These are phyloP conservation scores for Belonocnema kinseyi DNA, from an alignment of 1,140 invertebrate species.

Conservation along the genomic window DNA sequence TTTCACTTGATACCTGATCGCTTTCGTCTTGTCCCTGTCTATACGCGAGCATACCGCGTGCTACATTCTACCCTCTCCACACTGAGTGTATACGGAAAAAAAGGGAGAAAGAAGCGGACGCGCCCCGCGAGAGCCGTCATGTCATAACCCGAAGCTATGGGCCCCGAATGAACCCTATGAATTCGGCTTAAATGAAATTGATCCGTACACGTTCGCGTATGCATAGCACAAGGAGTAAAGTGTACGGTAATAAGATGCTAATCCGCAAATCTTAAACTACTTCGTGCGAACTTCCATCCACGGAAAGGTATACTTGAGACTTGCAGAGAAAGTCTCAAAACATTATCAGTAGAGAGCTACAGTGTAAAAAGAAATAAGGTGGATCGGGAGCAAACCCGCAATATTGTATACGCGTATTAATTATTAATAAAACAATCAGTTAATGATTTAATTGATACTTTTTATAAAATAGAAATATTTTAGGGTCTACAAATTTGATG, in stretches of 20 bases:
- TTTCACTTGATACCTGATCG: constrained; percentile 72
- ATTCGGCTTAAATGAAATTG: constrained; percentile 76
- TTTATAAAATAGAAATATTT: too few species aligned
- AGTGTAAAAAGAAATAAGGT: too few species aligned
- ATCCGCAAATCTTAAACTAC: constrained; percentile 51
- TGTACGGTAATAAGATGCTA: constrained; percentile 65
- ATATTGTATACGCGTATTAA: too few species aligned
- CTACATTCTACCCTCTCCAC: constrained; percentile 46
- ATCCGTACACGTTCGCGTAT: constrained; percentile 53
- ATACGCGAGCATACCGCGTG: constrained; percentile 42
- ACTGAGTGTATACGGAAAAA: constrained; percentile 22
- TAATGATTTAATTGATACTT: too few species aligned
- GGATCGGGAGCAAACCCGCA: too few species aligned
- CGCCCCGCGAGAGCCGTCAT: constrained; percentile 36
- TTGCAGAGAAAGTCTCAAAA: too few species aligned
- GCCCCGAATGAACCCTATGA: constrained; percentile 69
- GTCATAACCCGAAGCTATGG: constrained; percentile 47
- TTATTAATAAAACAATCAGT: too few species aligned
- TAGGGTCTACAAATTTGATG: too few species aligned
- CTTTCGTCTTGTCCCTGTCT: constrained; percentile 51
- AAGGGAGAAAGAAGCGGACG: not conserved
- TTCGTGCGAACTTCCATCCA: constrained; percentile 19
- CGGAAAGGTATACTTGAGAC: too few species aligned
- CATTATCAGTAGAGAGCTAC: too few species aligned
- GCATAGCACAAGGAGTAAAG: constrained; percentile 52